phyloP scores from a whole-genome alignment of 2,888 invertebrate species.

The Drosophila gaucha region DNA sequence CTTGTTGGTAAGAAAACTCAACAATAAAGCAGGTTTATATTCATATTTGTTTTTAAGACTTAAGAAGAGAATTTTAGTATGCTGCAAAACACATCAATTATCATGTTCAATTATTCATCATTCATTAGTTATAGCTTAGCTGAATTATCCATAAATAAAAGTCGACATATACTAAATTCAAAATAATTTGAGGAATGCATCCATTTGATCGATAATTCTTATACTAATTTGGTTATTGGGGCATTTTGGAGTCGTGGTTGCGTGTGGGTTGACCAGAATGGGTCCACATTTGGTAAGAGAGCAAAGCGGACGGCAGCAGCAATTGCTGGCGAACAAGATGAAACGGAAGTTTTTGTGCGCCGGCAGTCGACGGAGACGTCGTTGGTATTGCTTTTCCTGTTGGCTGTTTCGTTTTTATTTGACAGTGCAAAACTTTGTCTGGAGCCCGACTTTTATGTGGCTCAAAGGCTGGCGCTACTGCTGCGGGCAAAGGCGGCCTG shows the following conservation, averaged over 20 bases:
- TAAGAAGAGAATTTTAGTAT: too few relatives aligned
- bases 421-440: constrained; percentile 66
- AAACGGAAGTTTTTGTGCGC: constrained; percentile 71
- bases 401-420: constrained; percentile 51
- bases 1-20: too few relatives aligned
- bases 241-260: background rate
- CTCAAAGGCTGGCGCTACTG: constrained; percentile 42
- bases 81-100: too few relatives aligned
- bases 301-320: constrained; percentile 54
- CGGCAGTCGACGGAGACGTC: constrained; percentile 30
- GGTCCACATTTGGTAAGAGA: too few relatives aligned
- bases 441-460: constrained; percentile 59
- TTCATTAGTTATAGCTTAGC: too few relatives aligned
- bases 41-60: too few relatives aligned
- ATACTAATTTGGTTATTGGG: background rate
- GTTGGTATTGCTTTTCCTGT: constrained; percentile 54
- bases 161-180: too few relatives aligned
- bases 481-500: constrained; percentile 29
- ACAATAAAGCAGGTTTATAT: too few relatives aligned
- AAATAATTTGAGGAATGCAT: too few relatives aligned
- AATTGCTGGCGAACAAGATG: constrained; percentile 66
- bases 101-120: too few relatives aligned
- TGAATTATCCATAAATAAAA: too few relatives aligned
- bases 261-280: constrained; percentile 16
- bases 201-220: constrained; percentile 1